Conservation (phyloP, 2,888 invertebrate species). For the Anaspis maculata region DNA sequence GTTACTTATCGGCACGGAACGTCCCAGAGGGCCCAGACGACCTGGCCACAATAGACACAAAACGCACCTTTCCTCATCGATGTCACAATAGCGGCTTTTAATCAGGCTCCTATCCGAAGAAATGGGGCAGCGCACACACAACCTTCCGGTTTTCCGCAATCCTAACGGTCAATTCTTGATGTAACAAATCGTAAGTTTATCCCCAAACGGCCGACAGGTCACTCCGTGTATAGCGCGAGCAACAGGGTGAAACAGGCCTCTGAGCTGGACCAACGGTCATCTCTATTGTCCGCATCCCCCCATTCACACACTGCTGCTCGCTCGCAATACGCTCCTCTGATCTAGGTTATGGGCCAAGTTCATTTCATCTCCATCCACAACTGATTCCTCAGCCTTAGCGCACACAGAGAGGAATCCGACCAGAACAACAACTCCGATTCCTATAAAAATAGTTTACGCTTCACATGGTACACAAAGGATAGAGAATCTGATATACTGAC, state of each 20-base stretch:
- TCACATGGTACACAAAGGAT: too few relatives aligned
- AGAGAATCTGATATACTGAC: too few relatives aligned
- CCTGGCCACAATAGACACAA: too few relatives aligned
- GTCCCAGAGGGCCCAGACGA: too few relatives aligned
- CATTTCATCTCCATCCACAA: constrained; percentile 16
- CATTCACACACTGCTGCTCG: constrained; percentile 12
- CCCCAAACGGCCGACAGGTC: constrained; percentile 20
- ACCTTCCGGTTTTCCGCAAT: constrained; percentile 23
- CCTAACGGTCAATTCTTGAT: constrained; percentile 22
- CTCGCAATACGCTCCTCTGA: constrained; percentile 14
- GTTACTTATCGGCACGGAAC: too few relatives aligned
- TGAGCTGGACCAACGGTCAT: constrained; percentile 27
- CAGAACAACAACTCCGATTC: too few relatives aligned
- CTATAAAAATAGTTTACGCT: constrained; percentile 13
- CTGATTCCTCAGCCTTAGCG: too few relatives aligned
- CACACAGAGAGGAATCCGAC: constrained; percentile 12
- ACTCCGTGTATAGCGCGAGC: too few relatives aligned
- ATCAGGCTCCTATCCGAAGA: constrained; percentile 13
- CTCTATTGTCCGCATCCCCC: constrained; percentile 27
- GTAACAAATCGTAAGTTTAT: constrained; percentile 22
- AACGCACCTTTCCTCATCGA: too few relatives aligned
- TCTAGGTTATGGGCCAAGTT: too few relatives aligned
- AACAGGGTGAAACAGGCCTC: constrained; percentile 19
- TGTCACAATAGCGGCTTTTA: too few relatives aligned
- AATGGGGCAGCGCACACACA: too few relatives aligned